Conservation (phyloP, 2,888 invertebrate species). For the Stegophylla sp. region DNA sequence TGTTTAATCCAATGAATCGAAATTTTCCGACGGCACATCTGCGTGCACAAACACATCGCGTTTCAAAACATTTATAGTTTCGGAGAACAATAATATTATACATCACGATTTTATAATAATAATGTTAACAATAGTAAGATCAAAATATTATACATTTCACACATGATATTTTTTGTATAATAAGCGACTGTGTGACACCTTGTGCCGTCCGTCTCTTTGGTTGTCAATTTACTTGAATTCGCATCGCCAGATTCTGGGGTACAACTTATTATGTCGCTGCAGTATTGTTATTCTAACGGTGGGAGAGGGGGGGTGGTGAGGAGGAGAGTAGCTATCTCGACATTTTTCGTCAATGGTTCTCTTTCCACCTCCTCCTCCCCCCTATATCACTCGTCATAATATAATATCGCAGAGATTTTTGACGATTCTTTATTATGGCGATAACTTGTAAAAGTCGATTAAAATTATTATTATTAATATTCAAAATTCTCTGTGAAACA, state of each 20-base stretch:
- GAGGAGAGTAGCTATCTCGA: background rate
- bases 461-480: too few species aligned
- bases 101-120: too few species aligned
- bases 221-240: conserved; percentile 28
- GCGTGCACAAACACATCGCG: background rate
- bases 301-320: too few species aligned
- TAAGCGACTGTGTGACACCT: background rate
- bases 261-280: too few species aligned
- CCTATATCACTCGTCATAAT: background rate
- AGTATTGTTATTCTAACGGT: too few species aligned
- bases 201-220: background rate
- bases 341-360: too few species aligned
- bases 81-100: too few species aligned
- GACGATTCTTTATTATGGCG: too few species aligned
- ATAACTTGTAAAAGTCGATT: too few species aligned
- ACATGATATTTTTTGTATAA: background rate
- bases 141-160: background rate
- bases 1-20: conserved; percentile 15
- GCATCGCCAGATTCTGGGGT: background rate
- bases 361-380: too few species aligned
- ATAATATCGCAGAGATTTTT: background rate
- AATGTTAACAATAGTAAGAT: too few species aligned
- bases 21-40: background rate
- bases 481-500: too few species aligned
- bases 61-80: background rate